Evolutionary conservation across 2,113 vertebrate species (phyloP).

Genomic region (Redunca redunca): DNA sequence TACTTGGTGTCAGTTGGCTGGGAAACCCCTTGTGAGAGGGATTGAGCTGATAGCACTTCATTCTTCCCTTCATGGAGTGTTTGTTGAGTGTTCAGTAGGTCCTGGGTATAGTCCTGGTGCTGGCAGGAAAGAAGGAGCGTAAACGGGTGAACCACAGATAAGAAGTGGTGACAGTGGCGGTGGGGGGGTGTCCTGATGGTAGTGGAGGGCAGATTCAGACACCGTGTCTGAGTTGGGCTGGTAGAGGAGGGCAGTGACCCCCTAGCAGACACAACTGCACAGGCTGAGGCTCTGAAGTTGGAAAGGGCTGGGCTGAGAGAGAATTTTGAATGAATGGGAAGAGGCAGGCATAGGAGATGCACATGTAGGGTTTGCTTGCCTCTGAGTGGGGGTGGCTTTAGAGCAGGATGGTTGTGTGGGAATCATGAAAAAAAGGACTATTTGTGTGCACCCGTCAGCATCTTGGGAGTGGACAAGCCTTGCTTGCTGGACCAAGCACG

Average conservation of each 20-base stretch:
- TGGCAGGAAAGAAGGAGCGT: background rate
- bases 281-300: background rate
- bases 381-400: background rate
- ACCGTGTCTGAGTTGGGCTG: background rate
- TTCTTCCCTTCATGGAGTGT: background rate
- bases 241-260: background rate
- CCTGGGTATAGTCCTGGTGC: background rate
- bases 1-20: background rate
- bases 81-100: background rate
- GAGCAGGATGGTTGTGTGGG: background rate
- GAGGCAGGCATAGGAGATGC: background rate
- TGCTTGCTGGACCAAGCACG: background rate
- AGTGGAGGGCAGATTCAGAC: background rate
- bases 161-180: background rate
- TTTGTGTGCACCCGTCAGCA: background rate
- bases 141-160: background rate
- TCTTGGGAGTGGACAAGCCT: background rate
- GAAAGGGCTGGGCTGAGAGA: background rate
- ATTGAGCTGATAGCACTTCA: background rate
- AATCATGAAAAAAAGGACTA: background rate
- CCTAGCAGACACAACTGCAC: background rate
- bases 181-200: too few relatives aligned
- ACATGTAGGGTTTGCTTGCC: background rate
- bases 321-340: background rate
- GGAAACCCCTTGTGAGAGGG: background rate